phyloP scores from a whole-genome alignment of 2,113 vertebrate genomes.

The Odobenus rosmarus region DNA sequence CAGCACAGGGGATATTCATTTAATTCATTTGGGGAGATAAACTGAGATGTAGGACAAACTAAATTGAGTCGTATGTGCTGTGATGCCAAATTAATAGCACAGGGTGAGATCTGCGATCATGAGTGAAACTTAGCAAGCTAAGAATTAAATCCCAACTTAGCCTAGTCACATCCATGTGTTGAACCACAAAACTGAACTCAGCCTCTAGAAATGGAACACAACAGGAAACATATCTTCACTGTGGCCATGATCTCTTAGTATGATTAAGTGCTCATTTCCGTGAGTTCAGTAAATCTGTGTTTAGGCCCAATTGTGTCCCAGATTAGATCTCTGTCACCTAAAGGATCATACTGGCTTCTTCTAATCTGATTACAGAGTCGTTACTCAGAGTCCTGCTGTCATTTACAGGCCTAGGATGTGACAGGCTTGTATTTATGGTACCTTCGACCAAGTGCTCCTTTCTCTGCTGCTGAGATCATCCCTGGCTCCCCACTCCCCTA shows the following conservation, averaged over 20 bases:
- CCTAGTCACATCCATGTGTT: slow-evolving; percentile 26
- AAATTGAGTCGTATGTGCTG: slow-evolving; percentile 12
- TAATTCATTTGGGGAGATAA: slow-evolving; percentile 15
- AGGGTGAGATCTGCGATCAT: background rate
- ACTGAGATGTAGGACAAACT: background rate
- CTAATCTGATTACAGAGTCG: slow-evolving; percentile 18
- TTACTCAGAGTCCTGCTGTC: background rate
- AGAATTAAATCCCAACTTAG: slow-evolving; percentile 21
- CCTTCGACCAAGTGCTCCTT: background rate
- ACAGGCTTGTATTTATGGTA: background rate
- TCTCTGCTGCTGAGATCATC: background rate
- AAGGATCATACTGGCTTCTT: slow-evolving; percentile 33
- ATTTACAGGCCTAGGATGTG: background rate
- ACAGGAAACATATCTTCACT: slow-evolving; percentile 58
- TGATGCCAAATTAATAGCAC: slow-evolving; percentile 35
- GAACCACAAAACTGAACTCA: slow-evolving; percentile 61
- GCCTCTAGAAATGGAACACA: slow-evolving; percentile 45
- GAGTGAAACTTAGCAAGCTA: slow-evolving; percentile 34
- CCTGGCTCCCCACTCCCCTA: background rate
- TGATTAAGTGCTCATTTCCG: slow-evolving; percentile 71
- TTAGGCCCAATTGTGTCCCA: background rate
- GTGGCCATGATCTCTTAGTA: slow-evolving; percentile 37
- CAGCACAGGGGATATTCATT: background rate
- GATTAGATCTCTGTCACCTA: slow-evolving; percentile 68
- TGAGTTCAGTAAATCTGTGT: slow-evolving; percentile 67